A percentile compares a stretch with the other conserved stretches of the same genome.
Evolutionary conservation across 1,140 invertebrate species (phyloP).

Genomic region (Archegozetes longisetosus): DNA sequence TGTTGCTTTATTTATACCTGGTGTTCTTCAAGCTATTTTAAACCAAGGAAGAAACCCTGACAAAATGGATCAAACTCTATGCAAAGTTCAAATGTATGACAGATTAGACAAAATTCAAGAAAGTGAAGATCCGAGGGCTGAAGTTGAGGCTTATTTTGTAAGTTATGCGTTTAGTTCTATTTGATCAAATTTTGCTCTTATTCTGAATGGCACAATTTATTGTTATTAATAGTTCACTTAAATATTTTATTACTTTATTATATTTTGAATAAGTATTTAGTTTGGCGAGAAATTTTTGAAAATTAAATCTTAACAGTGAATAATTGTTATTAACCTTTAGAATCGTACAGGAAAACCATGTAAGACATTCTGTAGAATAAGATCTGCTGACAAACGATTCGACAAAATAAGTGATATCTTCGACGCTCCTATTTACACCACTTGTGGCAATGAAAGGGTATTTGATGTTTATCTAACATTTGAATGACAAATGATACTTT

Average conservation of each 20-base stretch:
- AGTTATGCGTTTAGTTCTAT: neutral
- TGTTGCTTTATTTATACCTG: too few relatives aligned
- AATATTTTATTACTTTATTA: neutral
- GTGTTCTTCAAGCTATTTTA: too few relatives aligned
- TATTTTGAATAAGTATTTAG: neutral
- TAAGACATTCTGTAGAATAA: neutral
- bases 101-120: neutral
- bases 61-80: neutral
- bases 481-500: too few relatives aligned
- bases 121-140: neutral
- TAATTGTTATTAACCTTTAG: too few relatives aligned
- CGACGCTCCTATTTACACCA: neutral
- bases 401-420: neutral
- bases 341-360: neutral
- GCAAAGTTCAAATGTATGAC: neutral
- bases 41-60: neutral
- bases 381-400: neutral
- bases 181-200: neutral
- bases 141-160: neutral
- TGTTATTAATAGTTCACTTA: too few relatives aligned
- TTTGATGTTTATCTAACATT: too few relatives aligned
- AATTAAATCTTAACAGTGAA: neutral
- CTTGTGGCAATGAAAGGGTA: neutral
- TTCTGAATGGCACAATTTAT: too few relatives aligned
- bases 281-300: neutral